A percentile compares a stretch with the other conserved stretches of the same genome.
phyloP scores from a whole-genome alignment of 2,888 invertebrate species.

The Plagodis dolabraria region DNA sequence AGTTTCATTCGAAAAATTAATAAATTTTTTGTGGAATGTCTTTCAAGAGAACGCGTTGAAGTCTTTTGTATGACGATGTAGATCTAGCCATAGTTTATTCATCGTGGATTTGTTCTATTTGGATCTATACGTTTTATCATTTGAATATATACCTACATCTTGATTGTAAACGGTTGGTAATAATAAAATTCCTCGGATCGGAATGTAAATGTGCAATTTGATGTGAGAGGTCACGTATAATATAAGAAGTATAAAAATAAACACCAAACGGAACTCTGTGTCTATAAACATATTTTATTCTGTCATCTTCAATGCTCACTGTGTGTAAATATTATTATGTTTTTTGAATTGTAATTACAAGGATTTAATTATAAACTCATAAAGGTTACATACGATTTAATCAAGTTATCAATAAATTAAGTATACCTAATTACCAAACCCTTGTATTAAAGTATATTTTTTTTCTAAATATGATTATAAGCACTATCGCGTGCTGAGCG shows the following conservation, averaged over 20 bases:
- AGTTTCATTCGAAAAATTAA: constrained; percentile 50
- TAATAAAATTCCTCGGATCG: constrained; percentile 19
- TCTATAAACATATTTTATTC: too few relatives aligned
- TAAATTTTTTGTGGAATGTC: constrained; percentile 45
- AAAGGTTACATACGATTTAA: too few relatives aligned
- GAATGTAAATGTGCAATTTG: constrained; percentile 24
- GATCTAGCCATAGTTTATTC: constrained; percentile 20
- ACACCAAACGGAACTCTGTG: background rate
- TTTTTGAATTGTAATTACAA: too few relatives aligned
- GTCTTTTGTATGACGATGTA: constrained; percentile 34
- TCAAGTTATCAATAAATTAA: too few relatives aligned
- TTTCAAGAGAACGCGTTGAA: constrained; percentile 40
- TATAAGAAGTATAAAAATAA: background rate
- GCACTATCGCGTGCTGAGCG: too few relatives aligned
- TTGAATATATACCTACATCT: too few relatives aligned
- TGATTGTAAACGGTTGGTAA: constrained; percentile 22
- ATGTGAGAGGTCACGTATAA: constrained; percentile 6
- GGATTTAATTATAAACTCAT: too few relatives aligned
- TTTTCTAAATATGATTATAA: too few relatives aligned
- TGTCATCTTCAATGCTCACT: too few relatives aligned
- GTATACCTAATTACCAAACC: too few relatives aligned
- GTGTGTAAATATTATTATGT: too few relatives aligned
- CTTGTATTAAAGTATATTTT: too few relatives aligned
- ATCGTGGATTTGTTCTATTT: constrained; percentile 31
- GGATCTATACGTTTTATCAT: constrained; percentile 18